Percentiles rank a stretch among this genome's conserved stretches.
Conservation (phyloP, 53 echinoderm and acorn worm genomes). For the Temnopleurus reevesii region DNA sequence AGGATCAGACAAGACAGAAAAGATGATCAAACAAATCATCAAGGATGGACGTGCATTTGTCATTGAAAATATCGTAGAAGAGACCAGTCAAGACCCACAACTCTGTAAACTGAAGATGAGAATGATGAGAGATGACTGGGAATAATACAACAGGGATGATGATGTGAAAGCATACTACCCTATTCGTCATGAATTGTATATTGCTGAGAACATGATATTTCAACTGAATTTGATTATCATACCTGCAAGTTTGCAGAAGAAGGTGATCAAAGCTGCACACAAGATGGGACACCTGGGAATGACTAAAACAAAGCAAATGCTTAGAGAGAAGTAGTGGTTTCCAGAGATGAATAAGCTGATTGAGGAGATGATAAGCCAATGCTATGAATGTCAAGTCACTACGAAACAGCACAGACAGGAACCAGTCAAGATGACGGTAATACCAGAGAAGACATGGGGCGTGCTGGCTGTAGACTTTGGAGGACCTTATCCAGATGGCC, state of each 20-base stretch:
- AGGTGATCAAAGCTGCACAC: slow-evolving; percentile 50
- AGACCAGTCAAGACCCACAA: slow-evolving; percentile 35
- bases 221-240: slow-evolving; percentile 32
- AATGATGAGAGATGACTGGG: slow-evolving; percentile 51
- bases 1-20: slow-evolving; percentile 33
- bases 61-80: slow-evolving; percentile 47
- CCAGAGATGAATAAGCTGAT: slow-evolving; percentile 40
- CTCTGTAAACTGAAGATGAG: slow-evolving; percentile 45
- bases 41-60: slow-evolving; percentile 58
- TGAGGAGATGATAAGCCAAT: slow-evolving; percentile 45
- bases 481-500: slow-evolving; percentile 61
- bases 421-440: slow-evolving; percentile 49
- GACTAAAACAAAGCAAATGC: slow-evolving; percentile 44
- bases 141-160: slow-evolving; percentile 49
- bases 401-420: slow-evolving; percentile 54
- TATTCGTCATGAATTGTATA: slow-evolving; percentile 49
- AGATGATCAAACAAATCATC: slow-evolving; percentile 42
- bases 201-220: slow-evolving; percentile 56
- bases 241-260: slow-evolving; percentile 39
- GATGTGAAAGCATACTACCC: slow-evolving; percentile 52
- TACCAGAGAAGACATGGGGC: slow-evolving; percentile 61
- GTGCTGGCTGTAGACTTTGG: slow-evolving; percentile 57
- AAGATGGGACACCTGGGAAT: slow-evolving; percentile 47
- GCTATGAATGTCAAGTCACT: slow-evolving; percentile 58
- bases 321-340: slow-evolving; percentile 60